phyloP scores from a whole-genome alignment of 64 coral and sea anemone species.

The Dendrophyllia cribrosa region DNA sequence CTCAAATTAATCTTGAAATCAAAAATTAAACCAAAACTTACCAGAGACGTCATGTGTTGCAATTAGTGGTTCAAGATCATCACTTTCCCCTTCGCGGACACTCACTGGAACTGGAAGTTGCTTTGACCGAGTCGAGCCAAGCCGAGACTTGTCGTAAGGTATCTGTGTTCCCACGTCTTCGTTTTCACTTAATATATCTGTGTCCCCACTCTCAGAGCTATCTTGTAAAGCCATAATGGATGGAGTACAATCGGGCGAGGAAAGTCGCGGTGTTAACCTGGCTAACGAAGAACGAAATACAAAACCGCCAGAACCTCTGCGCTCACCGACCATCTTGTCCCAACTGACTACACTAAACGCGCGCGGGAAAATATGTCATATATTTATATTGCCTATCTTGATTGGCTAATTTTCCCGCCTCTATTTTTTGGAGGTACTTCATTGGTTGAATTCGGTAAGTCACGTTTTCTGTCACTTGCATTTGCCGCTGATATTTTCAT shows the following conservation, averaged over 20 bases:
- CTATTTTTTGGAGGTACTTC: not conserved
- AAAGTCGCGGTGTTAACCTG: not conserved
- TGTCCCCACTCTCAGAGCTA: not conserved
- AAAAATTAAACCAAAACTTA: not conserved
- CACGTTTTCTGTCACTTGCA: not conserved
- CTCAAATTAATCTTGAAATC: conserved; percentile 9
- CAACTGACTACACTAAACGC: not conserved
- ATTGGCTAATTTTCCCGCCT: conserved; percentile 9
- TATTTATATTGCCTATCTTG: not conserved
- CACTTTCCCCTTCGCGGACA: not conserved
- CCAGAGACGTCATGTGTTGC: not conserved
- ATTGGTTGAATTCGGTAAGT: not conserved
- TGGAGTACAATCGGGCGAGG: not conserved
- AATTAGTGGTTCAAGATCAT: not conserved
- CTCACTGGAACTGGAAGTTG: not conserved
- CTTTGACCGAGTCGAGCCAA: not conserved
- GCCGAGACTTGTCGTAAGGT: too few relatives aligned
- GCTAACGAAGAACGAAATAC: not conserved
- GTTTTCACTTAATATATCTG: not conserved
- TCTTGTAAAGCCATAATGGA: not conserved
- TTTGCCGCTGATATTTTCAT: not conserved
- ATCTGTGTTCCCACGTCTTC: not conserved
- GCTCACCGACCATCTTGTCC: not conserved
- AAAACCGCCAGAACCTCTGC: not conserved
- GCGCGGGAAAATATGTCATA: not conserved